Conservation (phyloP, 2,888 invertebrate genomes). For the Harpalus rubripes region DNA sequence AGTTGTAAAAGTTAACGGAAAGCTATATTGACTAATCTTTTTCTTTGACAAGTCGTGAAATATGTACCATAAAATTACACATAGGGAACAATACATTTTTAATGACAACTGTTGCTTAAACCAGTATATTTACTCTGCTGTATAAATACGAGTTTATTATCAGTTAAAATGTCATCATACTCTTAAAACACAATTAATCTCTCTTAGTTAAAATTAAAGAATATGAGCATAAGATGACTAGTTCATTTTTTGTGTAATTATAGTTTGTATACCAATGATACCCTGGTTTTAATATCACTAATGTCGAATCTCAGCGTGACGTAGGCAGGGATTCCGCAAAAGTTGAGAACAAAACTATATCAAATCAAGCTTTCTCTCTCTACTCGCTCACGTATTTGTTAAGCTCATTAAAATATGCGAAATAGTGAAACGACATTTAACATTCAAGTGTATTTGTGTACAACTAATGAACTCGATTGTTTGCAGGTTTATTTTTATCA, state of each 20-base stretch:
- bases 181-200: not conserved
- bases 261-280: not conserved
- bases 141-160: not conserved
- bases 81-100: too few species aligned
- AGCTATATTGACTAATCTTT: too few species aligned
- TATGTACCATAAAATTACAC: too few species aligned
- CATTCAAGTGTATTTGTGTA: constrained; percentile 12
- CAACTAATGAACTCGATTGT: constrained; percentile 33
- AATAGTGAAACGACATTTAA: constrained; percentile 10
- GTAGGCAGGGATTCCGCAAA: not conserved
- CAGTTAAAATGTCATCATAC: not conserved
- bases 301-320: constrained; percentile 52
- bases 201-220: not conserved
- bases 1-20: too few species aligned
- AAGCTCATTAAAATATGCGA: constrained; percentile 23
- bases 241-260: constrained; percentile 25
- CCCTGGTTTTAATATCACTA: constrained; percentile 40
- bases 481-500: not conserved
- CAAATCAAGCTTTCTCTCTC: not conserved
- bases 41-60: too few species aligned
- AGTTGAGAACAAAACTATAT: not conserved
- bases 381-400: constrained; percentile 6
- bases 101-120: too few species aligned
- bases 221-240: not conserved
- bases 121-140: too few species aligned